phyloP scores from a whole-genome alignment of 2,888 invertebrate species.

The Leistus spinibarbis region DNA sequence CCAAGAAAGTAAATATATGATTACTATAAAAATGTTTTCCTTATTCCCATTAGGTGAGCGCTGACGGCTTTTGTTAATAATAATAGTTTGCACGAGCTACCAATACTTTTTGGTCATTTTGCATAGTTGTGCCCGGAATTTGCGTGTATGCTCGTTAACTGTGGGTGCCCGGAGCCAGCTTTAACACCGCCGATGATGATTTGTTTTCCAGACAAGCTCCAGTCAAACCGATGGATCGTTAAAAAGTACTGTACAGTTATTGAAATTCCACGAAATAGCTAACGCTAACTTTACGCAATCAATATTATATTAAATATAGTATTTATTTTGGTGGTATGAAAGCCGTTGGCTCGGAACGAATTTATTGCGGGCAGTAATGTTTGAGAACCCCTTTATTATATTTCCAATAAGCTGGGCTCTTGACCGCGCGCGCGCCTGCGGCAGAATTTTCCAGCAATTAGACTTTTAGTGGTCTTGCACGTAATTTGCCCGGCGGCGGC shows the following conservation, averaged over 20 bases:
- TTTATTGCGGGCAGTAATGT: not conserved
- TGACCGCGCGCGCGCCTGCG: too few species aligned
- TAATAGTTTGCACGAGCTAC: too few species aligned
- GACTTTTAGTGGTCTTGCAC: conserved; percentile 1
- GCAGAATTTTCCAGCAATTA: conserved; percentile 37
- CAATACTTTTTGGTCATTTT: too few species aligned
- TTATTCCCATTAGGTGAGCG: too few species aligned
- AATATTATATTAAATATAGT: too few species aligned
- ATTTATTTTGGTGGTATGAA: too few species aligned
- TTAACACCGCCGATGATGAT: not conserved
- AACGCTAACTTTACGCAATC: not conserved
- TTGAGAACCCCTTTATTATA: conserved; percentile 6
- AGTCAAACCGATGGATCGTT: too few species aligned
- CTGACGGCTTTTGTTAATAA: too few species aligned
- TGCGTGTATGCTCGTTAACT: not conserved
- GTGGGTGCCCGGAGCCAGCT: not conserved
- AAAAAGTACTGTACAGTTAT: not conserved
- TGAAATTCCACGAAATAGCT: not conserved
- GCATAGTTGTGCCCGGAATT: too few species aligned
- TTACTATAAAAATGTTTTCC: too few species aligned
- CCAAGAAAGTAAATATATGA: too few species aligned
- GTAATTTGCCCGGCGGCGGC: not conserved
- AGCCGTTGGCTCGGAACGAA: not conserved
- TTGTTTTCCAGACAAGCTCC: not conserved
- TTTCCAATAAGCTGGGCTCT: conserved; percentile 31